phyloP scores from a whole-genome alignment of 1,140 invertebrate species.

The Oreohelix idahoensis region DNA sequence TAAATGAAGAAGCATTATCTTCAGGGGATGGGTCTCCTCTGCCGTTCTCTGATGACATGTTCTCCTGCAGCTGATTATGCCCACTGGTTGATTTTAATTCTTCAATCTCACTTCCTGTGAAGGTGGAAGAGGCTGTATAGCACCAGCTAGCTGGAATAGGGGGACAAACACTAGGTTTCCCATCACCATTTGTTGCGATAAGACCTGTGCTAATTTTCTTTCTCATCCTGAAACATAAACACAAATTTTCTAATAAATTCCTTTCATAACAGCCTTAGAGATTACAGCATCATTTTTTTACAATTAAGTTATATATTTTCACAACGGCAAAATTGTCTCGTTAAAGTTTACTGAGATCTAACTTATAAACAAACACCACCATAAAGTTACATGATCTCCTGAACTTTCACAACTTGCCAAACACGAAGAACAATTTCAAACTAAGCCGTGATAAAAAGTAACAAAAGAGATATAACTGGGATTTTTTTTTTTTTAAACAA shows the following conservation, averaged over 20 bases:
- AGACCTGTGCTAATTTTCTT: constrained; percentile 33
- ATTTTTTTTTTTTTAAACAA: too few species aligned
- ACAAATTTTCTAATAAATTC: neutral
- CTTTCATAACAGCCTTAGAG: too few species aligned
- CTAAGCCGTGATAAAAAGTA: too few species aligned
- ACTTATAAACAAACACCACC: too few species aligned
- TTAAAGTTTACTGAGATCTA: too few species aligned
- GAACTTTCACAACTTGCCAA: too few species aligned
- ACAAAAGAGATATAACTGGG: too few species aligned
- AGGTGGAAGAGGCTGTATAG: neutral
- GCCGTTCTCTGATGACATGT: constrained; percentile 28
- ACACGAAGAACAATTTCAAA: too few species aligned
- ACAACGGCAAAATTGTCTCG: too few species aligned
- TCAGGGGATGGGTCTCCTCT: neutral
- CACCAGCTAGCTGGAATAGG: constrained; percentile 31
- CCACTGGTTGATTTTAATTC: constrained; percentile 3
- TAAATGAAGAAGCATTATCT: neutral
- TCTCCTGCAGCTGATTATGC: neutral
- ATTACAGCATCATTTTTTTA: too few species aligned
- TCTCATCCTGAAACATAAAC: constrained; percentile 36
- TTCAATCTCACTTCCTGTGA: constrained; percentile 3
- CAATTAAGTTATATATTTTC: too few species aligned
- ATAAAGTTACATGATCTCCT: too few species aligned
- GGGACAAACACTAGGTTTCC: constrained; percentile 29
- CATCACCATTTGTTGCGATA: constrained; percentile 35